These are phyloP conservation scores for Drosophila busckii DNA, from an alignment of 1,140 invertebrate species.

Conservation along the genomic window DNA sequence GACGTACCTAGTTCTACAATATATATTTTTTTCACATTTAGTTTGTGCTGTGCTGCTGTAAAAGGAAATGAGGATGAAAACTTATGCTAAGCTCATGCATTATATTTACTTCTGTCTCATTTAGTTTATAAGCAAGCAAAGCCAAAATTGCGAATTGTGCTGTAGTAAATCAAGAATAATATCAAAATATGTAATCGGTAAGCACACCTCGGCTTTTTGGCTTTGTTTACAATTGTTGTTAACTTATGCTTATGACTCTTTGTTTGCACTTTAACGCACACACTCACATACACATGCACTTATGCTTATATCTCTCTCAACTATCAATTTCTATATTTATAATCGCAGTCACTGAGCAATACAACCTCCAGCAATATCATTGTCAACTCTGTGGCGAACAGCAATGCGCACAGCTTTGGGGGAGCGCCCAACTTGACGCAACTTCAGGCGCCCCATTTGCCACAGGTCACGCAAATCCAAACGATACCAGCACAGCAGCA, in stretches of 20 bases:
- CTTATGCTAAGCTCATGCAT: slow-evolving; percentile 1
- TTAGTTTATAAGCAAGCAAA: no score
- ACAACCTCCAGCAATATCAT: slow-evolving; percentile 74
- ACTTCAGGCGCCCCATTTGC: slow-evolving; percentile 63
- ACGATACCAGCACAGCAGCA: slow-evolving; percentile 16
- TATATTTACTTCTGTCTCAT: no score
- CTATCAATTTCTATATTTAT: background rate
- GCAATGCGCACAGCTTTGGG: slow-evolving; percentile 55
- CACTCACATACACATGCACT: background rate
- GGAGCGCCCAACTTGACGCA: slow-evolving; percentile 66
- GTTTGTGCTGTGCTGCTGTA: slow-evolving; percentile 19
- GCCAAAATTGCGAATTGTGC: no score
- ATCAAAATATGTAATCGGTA: no score
- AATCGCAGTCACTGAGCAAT: slow-evolving; percentile 59
- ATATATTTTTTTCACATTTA: slow-evolving; percentile 36
- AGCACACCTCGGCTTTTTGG: no score
- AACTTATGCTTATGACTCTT: slow-evolving; percentile 43
- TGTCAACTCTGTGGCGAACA: slow-evolving; percentile 73
- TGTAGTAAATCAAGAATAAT: no score
- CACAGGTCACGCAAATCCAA: slow-evolving; percentile 74
- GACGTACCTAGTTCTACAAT: no score
- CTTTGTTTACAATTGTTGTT: slow-evolving; percentile 11
- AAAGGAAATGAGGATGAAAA: background rate
- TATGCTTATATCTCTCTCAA: slow-evolving; percentile 14
- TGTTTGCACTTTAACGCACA: slow-evolving; percentile 43